phyloP scores from a whole-genome alignment of 2,113 vertebrate genomes.

The Oryzias javanicus region DNA sequence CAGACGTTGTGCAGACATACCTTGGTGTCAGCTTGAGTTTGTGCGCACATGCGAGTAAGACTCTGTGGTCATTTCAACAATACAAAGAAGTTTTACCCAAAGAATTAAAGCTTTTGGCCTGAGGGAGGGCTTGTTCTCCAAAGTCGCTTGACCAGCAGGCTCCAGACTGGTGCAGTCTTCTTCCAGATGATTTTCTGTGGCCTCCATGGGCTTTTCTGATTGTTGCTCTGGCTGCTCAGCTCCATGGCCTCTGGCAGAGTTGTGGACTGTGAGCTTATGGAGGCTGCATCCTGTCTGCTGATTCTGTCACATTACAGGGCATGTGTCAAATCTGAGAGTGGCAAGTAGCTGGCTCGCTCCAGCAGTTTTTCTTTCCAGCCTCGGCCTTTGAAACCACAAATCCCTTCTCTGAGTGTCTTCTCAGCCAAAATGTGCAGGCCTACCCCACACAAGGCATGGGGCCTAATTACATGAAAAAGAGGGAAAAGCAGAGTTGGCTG shows the following conservation, averaged over 20 bases:
- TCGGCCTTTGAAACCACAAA: conserved; percentile 71
- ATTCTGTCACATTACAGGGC: conserved; percentile 54
- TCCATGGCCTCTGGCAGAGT: conserved; percentile 45
- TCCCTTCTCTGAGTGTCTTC: conserved; percentile 64
- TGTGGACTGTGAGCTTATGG: conserved; percentile 33
- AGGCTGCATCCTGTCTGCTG: conserved; percentile 57
- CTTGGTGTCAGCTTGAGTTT: conserved; percentile 62
- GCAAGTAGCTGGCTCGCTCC: conserved; percentile 56
- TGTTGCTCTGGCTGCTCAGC: conserved; percentile 33
- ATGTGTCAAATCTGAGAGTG: conserved; percentile 67
- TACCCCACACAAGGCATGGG: conserved; percentile 62
- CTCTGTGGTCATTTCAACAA: conserved; percentile 52
- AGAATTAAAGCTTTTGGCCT: conserved; percentile 56
- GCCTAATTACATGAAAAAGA: conserved; percentile 66
- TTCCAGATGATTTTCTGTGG: conserved; percentile 50
- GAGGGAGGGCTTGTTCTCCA: conserved; percentile 25
- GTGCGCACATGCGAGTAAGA: conserved; percentile 28
- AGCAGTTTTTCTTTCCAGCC: conserved; percentile 69
- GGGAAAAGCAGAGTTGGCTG: conserved; percentile 62
- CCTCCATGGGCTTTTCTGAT: conserved; percentile 35
- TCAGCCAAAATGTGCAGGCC: conserved; percentile 64
- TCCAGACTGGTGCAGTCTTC: conserved; percentile 58
- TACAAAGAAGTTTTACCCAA: conserved; percentile 38
- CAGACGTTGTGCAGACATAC: conserved; percentile 66
- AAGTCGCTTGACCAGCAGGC: conserved; percentile 58